Conservation (phyloP, 2,113 vertebrate genomes). For the Petrocephalus zakoni region DNA sequence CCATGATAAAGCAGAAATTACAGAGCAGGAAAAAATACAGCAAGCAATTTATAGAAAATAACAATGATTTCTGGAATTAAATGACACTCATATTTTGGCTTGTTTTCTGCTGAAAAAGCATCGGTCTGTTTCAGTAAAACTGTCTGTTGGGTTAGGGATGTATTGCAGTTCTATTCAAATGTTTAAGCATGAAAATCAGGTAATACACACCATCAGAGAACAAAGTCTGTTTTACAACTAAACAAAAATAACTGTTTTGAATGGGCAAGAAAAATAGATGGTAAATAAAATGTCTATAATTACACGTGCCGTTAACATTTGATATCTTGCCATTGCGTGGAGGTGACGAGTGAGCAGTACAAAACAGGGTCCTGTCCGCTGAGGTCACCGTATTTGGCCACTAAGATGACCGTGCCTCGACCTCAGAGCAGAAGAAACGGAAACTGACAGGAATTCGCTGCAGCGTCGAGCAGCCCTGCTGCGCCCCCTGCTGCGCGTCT, state of each 20-base stretch:
- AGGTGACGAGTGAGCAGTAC: background rate
- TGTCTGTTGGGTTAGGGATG: background rate
- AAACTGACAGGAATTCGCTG: background rate
- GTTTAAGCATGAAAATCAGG: background rate
- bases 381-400: slow-evolving; percentile 5
- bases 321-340: background rate
- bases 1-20: background rate
- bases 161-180: background rate
- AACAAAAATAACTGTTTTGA: background rate
- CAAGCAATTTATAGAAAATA: background rate
- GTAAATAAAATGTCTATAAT: background rate
- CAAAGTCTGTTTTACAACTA: background rate
- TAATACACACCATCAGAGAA: background rate
- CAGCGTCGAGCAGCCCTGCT: slow-evolving; percentile 23
- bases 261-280: background rate
- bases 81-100: background rate
- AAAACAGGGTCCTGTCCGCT: background rate
- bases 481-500: slow-evolving; percentile 53
- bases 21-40: background rate
- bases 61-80: background rate
- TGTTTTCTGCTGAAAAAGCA: background rate
- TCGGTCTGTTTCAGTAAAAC: background rate
- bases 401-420: too few species aligned
- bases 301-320: background rate
- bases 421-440: background rate